phyloP scores from a whole-genome alignment of 1,140 invertebrate genomes.

The Sitophilus oryzae region DNA sequence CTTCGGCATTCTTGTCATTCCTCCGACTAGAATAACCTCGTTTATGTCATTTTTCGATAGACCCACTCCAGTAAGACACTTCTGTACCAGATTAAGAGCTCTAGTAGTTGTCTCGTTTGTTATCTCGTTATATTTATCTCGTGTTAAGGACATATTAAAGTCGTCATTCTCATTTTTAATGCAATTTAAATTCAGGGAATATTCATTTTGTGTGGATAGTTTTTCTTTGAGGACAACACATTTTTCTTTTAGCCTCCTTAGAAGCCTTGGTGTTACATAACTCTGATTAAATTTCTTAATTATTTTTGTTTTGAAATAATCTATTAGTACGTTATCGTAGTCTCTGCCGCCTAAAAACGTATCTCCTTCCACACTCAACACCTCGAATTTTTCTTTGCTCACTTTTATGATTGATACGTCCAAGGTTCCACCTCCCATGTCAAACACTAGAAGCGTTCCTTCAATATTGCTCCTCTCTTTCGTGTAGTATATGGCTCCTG shows the following conservation, averaged over 20 bases:
- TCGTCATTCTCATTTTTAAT: constrained; percentile 68
- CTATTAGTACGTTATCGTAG: constrained; percentile 53
- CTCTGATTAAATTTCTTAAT: not conserved
- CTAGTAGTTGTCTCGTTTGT: constrained; percentile 62
- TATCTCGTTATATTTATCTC: constrained; percentile 68
- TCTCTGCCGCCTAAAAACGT: constrained; percentile 64
- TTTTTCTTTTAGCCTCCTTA: not conserved
- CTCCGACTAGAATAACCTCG: constrained; percentile 60
- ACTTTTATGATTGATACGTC: constrained; percentile 71
- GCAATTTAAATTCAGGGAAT: constrained; percentile 30
- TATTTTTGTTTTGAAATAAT: constrained; percentile 26
- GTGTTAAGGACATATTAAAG: constrained; percentile 67
- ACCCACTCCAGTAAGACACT: constrained; percentile 11
- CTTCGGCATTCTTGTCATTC: constrained; percentile 58
- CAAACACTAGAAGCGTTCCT: constrained; percentile 49
- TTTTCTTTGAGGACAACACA: not conserved
- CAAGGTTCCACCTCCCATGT: constrained; percentile 71
- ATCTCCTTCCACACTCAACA: constrained; percentile 62
- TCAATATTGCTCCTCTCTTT: constrained; percentile 20
- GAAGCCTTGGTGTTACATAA: not conserved
- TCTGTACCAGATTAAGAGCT: constrained; percentile 9
- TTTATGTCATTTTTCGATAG: constrained; percentile 42
- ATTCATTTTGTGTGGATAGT: not conserved
- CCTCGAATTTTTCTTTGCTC: constrained; percentile 64
- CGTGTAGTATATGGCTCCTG: constrained; percentile 60